Evolutionary conservation across 2,888 invertebrate species (phyloP), one percentile per base, ranked within the genome.

Genomic region (Melipona beecheii): DNA sequence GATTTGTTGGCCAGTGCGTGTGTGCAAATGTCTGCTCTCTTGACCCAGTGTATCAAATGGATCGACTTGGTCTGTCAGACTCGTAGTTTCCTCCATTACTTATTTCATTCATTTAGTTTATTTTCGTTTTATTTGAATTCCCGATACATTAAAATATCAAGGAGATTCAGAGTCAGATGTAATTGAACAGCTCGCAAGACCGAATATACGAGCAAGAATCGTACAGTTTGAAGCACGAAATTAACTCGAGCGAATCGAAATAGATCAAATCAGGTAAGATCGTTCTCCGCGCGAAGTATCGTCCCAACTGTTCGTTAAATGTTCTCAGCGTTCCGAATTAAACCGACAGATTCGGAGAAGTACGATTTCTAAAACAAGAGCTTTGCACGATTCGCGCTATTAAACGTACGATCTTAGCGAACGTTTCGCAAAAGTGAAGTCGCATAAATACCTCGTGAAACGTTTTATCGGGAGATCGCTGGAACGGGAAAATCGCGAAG

Each of bases 381-480:
- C 2, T 27, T 1, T 27, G 1, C 27, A 5, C 24, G n/a, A 50
- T 27, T 60, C 11, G 4, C 11, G 15, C 15, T 21, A 19, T 6
- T 27, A 6, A 27, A 24, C 4, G 21, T 15, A 49, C 52, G 49
- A 75, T 68, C 58, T n/a, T 13, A 2, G 19, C 19, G 60, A 24
- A 52, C 52, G 64, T 31, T 31, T 64, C n/a, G 5, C 36, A 24
- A 11, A 43, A 43, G 36, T 70, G 21, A 58, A 70, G 36, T 60
- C 49, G 19, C 24, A 27, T 70, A 75, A 84, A 84, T 84, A 80
- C 64, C 64, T 64, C 54, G 60, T 60, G 64, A 74, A 75, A 58
- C 77, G 76, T 60, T 87, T 75, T 78, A 78, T 75, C 62, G 52
- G 81, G 83, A 62, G 76, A 78, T 85, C 50, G 52, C 49, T 69